Percentiles rank a stretch among this genome's conserved stretches.
phyloP scores from a whole-genome alignment of 2,113 vertebrate genomes.

The Prionailurus bengalensis region DNA sequence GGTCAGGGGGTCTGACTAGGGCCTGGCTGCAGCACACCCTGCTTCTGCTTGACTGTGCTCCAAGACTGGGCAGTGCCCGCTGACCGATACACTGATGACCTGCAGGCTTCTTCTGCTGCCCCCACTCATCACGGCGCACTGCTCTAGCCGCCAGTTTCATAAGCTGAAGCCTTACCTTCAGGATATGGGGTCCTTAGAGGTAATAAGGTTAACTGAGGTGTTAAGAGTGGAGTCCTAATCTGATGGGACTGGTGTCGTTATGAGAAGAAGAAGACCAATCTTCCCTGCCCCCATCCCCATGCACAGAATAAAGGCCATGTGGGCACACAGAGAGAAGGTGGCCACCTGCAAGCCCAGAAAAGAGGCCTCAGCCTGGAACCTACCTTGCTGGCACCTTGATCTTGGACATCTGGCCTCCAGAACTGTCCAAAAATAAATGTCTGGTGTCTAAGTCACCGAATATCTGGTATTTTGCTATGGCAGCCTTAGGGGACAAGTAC shows the following conservation, averaged over 20 bases:
- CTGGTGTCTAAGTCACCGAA: neutral
- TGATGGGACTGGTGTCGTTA: neutral
- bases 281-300: accelerated
- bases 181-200: neutral
- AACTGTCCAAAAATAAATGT: neutral
- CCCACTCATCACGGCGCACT: accelerated
- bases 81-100: neutral
- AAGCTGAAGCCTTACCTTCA: neutral
- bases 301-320: no score
- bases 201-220: neutral
- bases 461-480: neutral
- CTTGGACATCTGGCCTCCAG: neutral
- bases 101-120: accelerated
- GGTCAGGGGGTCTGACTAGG: no score
- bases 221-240: neutral
- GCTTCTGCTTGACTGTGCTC: neutral
- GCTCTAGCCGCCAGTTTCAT: no score
- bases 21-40: neutral
- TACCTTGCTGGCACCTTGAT: neutral
- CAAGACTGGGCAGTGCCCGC: neutral
- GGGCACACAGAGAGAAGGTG: neutral
- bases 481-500: neutral
- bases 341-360: neutral
- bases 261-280: neutral
- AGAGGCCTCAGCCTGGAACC: neutral